Evolutionary conservation across 2,888 invertebrate species (phyloP), one percentile per base, ranked within the genome.

Genomic region (Myathropa florea): DNA sequence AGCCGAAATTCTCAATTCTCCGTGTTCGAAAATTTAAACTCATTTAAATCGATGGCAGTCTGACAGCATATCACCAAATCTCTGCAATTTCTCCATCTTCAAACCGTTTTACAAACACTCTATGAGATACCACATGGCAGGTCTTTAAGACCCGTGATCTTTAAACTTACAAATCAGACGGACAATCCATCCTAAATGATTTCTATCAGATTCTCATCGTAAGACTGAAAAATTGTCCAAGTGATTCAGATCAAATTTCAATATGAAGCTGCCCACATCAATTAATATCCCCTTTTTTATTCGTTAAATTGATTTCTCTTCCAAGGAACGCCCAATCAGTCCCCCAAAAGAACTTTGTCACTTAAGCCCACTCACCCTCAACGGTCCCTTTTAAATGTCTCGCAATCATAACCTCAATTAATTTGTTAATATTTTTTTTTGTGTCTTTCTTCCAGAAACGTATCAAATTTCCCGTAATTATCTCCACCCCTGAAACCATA

Each of bases 381-480:
- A 10, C 28, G 28, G 4, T 28, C 28, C 39, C 39, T 14, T 12
- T 39, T 6, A 28, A n/a, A 39, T 46, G 46, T 7, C 46, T 18
- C 46, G 18, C 46, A 46, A 46, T 18, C 46, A 46, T 46, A 46
- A 46, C 46, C 46, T 46, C 46, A 46, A 46, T 46, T 46, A 46
- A 46, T 46, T 18, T n/a, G 46, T 46, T 18, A 46, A 46, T 6
- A 57, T 57, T 24, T n/a, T 39, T 46, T 46, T 46, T 55, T 23
- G 26, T 21, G 53, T 39, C 12, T 39, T 39, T 7, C 21, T 81
- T 81, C 1, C 80, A 81, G 80, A 81, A 75, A 63, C 80, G 68
- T 81, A 81, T 81, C 80, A 68, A 81, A 59, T 67, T 28, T 26
- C 53, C 67, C 67, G 21, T 23, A 68, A 55, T 39, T 73, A 72